These are phyloP conservation scores for Leptopilina boulardi DNA, from an alignment of 1,140 invertebrate species.

Conservation along the genomic window DNA sequence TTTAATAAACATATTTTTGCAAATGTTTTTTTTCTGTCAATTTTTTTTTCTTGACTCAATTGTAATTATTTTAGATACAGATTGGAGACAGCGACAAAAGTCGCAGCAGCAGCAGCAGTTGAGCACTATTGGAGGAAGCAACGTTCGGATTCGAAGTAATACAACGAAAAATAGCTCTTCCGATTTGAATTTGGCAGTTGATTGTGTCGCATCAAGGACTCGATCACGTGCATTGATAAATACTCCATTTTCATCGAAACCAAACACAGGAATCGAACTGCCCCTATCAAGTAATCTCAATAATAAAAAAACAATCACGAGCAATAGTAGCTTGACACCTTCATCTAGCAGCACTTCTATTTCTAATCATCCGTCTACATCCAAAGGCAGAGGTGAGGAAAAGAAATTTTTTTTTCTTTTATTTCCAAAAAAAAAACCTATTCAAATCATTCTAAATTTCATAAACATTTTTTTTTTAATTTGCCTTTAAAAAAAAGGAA, in stretches of 20 bases:
- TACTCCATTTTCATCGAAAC: constrained; percentile 61
- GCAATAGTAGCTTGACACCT: constrained; percentile 60
- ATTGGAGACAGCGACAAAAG: constrained; percentile 70
- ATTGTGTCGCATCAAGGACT: constrained; percentile 73
- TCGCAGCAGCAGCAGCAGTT: constrained; percentile 67
- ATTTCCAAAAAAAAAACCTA: constrained; percentile 2
- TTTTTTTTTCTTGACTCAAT: not conserved
- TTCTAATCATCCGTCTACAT: constrained; percentile 72
- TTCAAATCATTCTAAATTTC: not conserved
- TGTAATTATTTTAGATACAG: constrained; percentile 59
- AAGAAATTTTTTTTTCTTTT: constrained; percentile 43
- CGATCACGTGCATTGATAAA: constrained; percentile 72
- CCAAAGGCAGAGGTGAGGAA: constrained; percentile 71
- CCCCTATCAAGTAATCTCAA: constrained; percentile 52
- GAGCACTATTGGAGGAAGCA: constrained; percentile 59
- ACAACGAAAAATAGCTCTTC: constrained; percentile 58
- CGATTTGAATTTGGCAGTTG: constrained; percentile 68
- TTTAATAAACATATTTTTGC: not conserved
- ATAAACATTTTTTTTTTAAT: not conserved
- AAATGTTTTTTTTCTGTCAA: not conserved
- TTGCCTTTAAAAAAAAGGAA: not conserved
- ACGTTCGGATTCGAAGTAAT: constrained; percentile 53
- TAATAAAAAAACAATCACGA: constrained; percentile 61
- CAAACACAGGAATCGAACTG: constrained; percentile 39
- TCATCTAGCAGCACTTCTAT: constrained; percentile 57